Conservation (phyloP, 2,888 invertebrate species). For the Philopedon plagiatum region DNA sequence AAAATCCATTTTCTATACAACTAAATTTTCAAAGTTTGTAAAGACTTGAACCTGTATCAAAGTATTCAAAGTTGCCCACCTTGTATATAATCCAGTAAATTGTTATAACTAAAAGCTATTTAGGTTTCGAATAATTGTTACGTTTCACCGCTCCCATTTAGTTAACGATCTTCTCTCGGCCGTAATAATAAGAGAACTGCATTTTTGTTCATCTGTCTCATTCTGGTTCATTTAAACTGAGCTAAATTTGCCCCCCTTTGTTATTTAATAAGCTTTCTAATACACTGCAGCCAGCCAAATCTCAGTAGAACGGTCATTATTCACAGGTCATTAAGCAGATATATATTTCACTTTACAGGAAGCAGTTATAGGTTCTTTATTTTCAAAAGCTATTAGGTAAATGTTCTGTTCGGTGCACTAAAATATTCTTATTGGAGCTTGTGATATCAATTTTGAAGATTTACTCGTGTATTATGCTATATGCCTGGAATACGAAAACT, state of each 20-base stretch:
- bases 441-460: constrained; percentile 12
- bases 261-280: constrained; percentile 16
- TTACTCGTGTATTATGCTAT: neutral
- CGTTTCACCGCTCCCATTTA: neutral
- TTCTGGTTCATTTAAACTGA: neutral
- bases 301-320: constrained; percentile 16
- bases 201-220: neutral
- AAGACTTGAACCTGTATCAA: too few relatives aligned
- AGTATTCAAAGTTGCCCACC: too few relatives aligned
- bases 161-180: too few relatives aligned
- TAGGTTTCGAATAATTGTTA: too few relatives aligned
- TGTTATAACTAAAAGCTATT: too few relatives aligned
- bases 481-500: neutral
- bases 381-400: constrained; percentile 17
- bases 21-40: too few relatives aligned
- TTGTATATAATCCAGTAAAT: too few relatives aligned
- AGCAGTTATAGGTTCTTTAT: constrained; percentile 11
- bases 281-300: constrained; percentile 12
- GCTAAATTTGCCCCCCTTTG: neutral
- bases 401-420: constrained; percentile 5
- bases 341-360: constrained; percentile 18
- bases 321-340: constrained; percentile 19
- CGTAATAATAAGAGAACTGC: neutral
- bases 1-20: too few relatives aligned
- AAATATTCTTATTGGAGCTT: neutral